Conservation (phyloP, 1,140 invertebrate genomes). For the Papilio glaucus region DNA sequence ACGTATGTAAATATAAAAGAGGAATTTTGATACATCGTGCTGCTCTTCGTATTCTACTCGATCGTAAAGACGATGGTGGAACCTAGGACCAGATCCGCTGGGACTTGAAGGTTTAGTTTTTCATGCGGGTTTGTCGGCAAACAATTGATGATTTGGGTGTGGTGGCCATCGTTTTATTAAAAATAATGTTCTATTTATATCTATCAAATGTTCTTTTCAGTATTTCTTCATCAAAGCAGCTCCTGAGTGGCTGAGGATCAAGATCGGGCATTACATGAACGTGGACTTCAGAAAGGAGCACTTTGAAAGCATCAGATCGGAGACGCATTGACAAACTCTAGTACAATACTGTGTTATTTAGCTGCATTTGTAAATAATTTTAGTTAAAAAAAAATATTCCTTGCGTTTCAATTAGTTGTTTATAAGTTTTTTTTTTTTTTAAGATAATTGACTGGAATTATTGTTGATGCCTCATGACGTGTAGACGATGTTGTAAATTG, state of each 20-base stretch:
- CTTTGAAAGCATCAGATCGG: constrained; percentile 51
- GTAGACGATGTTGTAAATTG: not conserved
- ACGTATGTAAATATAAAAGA: too few species aligned
- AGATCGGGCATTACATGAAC: constrained; percentile 66
- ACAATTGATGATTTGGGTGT: too few species aligned
- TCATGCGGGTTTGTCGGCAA: too few species aligned
- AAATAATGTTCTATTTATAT: too few species aligned
- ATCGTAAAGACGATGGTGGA: too few species aligned
- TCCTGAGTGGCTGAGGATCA: constrained; percentile 72
- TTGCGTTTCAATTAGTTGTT: not conserved
- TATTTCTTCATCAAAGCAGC: constrained; percentile 66
- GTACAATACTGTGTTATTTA: constrained; percentile 25
- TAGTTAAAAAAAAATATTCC: not conserved
- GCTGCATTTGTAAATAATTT: constrained; percentile 25
- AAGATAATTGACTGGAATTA: not conserved
- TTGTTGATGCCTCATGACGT: not conserved
- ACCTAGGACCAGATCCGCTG: too few species aligned
- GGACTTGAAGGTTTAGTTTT: too few species aligned
- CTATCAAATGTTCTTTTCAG: constrained; percentile 58
- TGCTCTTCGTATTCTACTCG: too few species aligned
- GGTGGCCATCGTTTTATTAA: too few species aligned
- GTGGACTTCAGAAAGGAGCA: constrained; percentile 64
- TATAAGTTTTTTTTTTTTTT: not conserved
- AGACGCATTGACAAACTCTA: constrained; percentile 43
- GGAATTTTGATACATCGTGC: too few species aligned